phyloP scores from a whole-genome alignment of 2,888 invertebrate genomes.

The Mactromeris polynyma region DNA sequence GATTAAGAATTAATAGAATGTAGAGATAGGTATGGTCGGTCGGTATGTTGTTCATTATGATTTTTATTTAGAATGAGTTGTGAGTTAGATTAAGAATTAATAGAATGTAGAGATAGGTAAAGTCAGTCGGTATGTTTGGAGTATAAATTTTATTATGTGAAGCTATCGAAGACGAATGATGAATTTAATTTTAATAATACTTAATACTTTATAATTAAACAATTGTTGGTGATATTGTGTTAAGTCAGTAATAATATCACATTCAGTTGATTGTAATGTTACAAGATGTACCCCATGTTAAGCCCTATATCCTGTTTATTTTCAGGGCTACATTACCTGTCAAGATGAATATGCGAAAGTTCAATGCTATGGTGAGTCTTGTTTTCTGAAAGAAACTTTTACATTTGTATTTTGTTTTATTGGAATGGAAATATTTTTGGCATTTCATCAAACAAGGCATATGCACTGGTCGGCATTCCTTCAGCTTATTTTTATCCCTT shows the following conservation, averaged over 20 bases:
- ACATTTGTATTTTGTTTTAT: not conserved
- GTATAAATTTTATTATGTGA: too few relatives aligned
- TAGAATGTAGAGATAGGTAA: too few relatives aligned
- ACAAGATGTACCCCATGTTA: too few relatives aligned
- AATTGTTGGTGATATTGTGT: not conserved
- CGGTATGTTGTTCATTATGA: too few relatives aligned
- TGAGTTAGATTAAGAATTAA: too few relatives aligned
- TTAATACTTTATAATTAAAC: not conserved
- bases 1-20: too few relatives aligned
- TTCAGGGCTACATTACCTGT: constrained; percentile 43
- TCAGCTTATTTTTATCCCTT: too few relatives aligned
- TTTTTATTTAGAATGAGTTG: too few relatives aligned
- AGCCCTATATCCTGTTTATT: not conserved
- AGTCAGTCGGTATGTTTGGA: too few relatives aligned
- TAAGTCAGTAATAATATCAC: not conserved
- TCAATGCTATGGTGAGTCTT: constrained; percentile 47
- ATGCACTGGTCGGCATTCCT: too few relatives aligned
- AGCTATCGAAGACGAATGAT: not conserved
- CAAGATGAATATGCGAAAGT: not conserved
- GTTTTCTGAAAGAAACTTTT: not conserved
- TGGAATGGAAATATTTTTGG: not conserved
- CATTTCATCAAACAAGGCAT: not conserved
- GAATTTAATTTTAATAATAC: not conserved
- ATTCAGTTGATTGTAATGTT: not conserved
- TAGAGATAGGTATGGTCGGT: too few relatives aligned